Conservation (phyloP, 1,140 invertebrate genomes). For the Drosophila fuyamai region DNA sequence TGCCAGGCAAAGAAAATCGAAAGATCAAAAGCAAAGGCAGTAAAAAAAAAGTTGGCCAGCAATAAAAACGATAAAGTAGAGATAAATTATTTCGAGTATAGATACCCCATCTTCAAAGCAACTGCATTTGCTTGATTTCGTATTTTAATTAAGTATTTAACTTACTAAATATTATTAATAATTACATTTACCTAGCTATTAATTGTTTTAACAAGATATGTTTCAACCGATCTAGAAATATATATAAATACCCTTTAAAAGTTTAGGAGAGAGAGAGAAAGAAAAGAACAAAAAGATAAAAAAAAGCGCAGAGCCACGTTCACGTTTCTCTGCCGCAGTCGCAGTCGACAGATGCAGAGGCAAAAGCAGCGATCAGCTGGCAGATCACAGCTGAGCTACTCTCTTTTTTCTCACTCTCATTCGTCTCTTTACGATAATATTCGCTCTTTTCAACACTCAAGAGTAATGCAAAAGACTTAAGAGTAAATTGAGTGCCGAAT, state of each 20-base stretch:
- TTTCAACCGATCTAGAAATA: background rate
- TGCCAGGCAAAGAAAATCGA: conserved; percentile 45
- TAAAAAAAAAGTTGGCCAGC: conserved; percentile 63
- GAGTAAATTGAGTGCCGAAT: too few relatives aligned
- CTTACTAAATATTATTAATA: too few relatives aligned
- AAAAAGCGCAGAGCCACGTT: conserved; percentile 45
- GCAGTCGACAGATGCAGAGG: conserved; percentile 7
- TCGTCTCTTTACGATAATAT: too few relatives aligned
- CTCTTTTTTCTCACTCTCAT: background rate
- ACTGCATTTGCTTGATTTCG: too few relatives aligned
- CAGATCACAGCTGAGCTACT: conserved; percentile 20
- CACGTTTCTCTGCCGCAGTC: conserved; percentile 57
- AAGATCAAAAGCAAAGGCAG: conserved; percentile 15
- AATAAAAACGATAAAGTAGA: conserved; percentile 2
- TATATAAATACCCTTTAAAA: background rate
- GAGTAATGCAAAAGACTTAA: background rate
- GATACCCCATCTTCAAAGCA: background rate
- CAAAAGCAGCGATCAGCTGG: conserved; percentile 46
- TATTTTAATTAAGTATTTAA: too few relatives aligned
- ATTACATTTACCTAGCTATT: too few relatives aligned
- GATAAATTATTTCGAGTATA: conserved; percentile 2
- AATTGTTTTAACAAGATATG: background rate
- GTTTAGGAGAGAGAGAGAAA: background rate
- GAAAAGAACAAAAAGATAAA: conserved; percentile 9
- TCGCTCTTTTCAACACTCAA: background rate